Conservation (phyloP, 2,113 vertebrate genomes). For the Pteropus alecto region DNA sequence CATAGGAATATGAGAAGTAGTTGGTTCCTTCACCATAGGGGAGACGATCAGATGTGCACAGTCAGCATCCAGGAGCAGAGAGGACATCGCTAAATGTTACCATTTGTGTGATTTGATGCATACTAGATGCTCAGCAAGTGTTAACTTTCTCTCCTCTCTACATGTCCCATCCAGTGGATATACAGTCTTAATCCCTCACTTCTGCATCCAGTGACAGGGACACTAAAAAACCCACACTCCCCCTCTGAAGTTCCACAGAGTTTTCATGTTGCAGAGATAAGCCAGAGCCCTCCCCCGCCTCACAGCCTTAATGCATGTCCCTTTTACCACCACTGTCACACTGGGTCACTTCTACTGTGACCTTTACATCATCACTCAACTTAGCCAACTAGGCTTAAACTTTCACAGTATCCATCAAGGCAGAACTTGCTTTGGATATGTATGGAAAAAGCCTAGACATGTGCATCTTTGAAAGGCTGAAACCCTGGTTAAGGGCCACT, state of each 20-base stretch:
- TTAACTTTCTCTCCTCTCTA: background rate
- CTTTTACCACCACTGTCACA: background rate
- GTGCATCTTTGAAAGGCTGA: background rate
- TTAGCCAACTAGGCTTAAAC: background rate
- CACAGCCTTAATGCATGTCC: background rate
- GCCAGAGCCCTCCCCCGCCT: background rate
- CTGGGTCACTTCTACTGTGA: background rate
- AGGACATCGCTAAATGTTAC: background rate
- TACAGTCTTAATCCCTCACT: background rate
- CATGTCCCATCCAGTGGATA: background rate
- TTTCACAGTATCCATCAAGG: background rate
- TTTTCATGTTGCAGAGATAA: background rate
- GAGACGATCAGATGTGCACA: no score
- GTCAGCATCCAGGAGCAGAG: background rate
- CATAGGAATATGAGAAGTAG: background rate
- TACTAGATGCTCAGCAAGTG: background rate
- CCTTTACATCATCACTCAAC: background rate
- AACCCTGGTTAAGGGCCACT: background rate
- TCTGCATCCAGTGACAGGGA: background rate
- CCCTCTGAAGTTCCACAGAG: background rate
- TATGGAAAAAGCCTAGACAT: background rate
- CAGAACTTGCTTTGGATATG: background rate
- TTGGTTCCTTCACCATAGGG: background rate
- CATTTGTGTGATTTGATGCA: background rate
- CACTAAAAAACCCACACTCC: fast-evolving